These are phyloP conservation scores for Drosophila trapezifrons DNA, from an alignment of 1,140 invertebrate species.

Conservation along the genomic window DNA sequence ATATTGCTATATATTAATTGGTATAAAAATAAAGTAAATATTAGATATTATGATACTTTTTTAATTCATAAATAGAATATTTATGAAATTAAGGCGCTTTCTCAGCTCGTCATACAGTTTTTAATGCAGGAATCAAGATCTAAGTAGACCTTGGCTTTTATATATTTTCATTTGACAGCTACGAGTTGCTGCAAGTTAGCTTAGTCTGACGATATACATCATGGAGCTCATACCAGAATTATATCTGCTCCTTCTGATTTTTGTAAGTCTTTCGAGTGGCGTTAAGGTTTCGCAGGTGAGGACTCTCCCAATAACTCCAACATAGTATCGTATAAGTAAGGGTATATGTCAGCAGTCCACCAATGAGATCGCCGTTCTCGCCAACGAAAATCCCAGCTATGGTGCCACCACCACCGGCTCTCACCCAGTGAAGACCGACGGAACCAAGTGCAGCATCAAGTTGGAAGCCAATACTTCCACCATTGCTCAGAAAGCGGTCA, in stretches of 20 bases:
- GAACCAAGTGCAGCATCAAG: slow-evolving; percentile 4
- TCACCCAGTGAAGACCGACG: not conserved
- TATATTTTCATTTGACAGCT: not conserved
- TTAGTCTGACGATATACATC: not conserved
- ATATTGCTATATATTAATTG: too few species aligned
- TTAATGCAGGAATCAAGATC: not conserved
- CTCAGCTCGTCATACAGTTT: too few species aligned
- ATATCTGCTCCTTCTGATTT: not conserved
- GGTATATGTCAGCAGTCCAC: too few species aligned
- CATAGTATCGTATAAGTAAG: too few species aligned
- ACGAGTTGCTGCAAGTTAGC: not conserved
- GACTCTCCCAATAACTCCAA: too few species aligned
- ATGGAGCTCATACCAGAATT: not conserved
- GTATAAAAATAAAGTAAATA: too few species aligned
- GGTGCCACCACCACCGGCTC: not conserved
- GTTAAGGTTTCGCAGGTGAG: not conserved
- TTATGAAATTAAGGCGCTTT: too few species aligned
- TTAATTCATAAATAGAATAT: too few species aligned
- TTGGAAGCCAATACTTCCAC: slow-evolving; percentile 71
- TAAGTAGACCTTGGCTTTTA: not conserved
- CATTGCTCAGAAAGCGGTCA: slow-evolving; percentile 88
- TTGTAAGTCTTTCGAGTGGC: not conserved
- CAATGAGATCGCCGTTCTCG: not conserved
- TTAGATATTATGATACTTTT: too few species aligned
- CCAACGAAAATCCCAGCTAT: too few species aligned